phyloP scores from a whole-genome alignment of 2,797 vertebrate species.

The Megalops cyprinoides region DNA sequence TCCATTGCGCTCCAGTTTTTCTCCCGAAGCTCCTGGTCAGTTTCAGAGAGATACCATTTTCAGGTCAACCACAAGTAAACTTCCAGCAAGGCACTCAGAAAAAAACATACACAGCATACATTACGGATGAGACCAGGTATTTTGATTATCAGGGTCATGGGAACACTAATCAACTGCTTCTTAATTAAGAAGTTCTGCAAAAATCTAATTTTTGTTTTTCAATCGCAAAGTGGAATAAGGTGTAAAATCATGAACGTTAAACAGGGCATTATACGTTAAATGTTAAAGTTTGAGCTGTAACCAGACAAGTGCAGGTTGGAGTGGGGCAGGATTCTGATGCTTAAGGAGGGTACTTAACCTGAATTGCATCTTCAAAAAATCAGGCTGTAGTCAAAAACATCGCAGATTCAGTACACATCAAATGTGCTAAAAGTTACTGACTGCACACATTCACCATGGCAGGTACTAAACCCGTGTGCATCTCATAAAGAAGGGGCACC shows the following conservation, averaged over 20 bases:
- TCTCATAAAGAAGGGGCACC: too few relatives aligned
- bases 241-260: too few relatives aligned
- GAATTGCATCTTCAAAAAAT: not conserved
- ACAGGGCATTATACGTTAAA: too few relatives aligned
- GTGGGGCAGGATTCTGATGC: not conserved
- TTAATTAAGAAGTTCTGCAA: not conserved
- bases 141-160: not conserved
- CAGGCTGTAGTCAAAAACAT: not conserved
- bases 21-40: constrained; percentile 99
- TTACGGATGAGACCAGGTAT: not conserved
- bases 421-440: not conserved
- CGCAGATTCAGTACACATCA: not conserved
- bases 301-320: not conserved
- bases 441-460: not conserved
- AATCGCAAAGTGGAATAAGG: too few relatives aligned
- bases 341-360: too few relatives aligned
- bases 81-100: not conserved
- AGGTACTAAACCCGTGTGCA: too few relatives aligned
- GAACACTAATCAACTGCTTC: not conserved
- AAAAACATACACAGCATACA: constrained; percentile 14
- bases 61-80: constrained; percentile 87
- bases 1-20: constrained; percentile 99
- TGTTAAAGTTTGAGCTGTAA: too few relatives aligned
- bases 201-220: too few relatives aligned
- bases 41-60: constrained; percentile 97